Percentiles rank a stretch among this genome's conserved stretches.
Evolutionary conservation across 2,888 invertebrate genomes (phyloP).

Genomic region (Byasa hedistus): DNA sequence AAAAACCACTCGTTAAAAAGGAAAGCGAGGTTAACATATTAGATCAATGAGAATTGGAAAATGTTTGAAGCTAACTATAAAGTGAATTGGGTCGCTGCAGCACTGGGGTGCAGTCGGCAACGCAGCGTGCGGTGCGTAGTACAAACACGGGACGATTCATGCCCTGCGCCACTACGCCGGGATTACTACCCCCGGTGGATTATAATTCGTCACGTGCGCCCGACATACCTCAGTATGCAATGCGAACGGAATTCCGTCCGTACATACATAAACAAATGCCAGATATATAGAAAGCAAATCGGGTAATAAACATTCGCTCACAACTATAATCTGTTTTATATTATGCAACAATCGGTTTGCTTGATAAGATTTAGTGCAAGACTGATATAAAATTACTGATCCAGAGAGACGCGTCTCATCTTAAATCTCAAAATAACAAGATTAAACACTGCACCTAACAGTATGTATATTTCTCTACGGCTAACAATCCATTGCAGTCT

Average conservation of each 20-base stretch:
- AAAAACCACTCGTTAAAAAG: no score
- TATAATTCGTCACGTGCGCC: conserved; percentile 62
- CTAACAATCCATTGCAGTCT: no score
- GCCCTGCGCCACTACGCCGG: conserved; percentile 43
- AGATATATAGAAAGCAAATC: background rate
- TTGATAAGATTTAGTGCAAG: no score
- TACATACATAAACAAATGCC: conserved; percentile 31
- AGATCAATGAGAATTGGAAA: no score
- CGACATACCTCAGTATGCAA: conserved; percentile 48
- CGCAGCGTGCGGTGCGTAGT: conserved; percentile 23
- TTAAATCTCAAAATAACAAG: no score
- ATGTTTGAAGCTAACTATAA: no score
- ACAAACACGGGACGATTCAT: conserved; percentile 47
- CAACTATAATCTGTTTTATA: background rate
- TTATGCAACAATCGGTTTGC: background rate
- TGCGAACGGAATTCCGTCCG: conserved; percentile 31
- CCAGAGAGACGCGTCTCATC: no score
- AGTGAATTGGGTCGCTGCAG: conserved; percentile 5
- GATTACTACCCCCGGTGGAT: conserved; percentile 56
- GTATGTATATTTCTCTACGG: no score
- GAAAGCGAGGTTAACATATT: no score
- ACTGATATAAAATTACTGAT: no score
- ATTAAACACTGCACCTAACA: no score
- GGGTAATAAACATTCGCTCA: background rate
- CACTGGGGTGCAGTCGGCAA: conserved; percentile 8